Evolutionary conservation across 2,113 vertebrate genomes (phyloP).

Genomic region (Myxocyprinus asiaticus): DNA sequence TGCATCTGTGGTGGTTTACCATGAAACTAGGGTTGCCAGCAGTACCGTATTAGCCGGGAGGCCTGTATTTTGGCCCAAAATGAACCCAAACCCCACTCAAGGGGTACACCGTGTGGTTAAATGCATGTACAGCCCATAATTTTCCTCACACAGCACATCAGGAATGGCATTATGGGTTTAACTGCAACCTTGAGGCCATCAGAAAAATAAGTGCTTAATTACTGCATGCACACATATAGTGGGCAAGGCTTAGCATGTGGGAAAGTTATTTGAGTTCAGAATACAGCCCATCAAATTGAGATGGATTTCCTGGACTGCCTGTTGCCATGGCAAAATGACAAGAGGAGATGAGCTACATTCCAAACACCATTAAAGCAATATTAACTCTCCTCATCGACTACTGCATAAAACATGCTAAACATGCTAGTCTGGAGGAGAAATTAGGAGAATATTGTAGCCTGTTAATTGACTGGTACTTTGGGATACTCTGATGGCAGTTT

Average conservation of each 20-base stretch:
- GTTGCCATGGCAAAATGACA: conserved; percentile 44
- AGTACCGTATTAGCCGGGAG: too few relatives aligned
- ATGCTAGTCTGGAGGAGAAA: conserved; percentile 14
- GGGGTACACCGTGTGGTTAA: too few relatives aligned
- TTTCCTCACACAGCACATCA: conserved; percentile 11
- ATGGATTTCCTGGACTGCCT: conserved; percentile 35
- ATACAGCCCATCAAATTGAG: background rate
- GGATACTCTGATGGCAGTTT: background rate
- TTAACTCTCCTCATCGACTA: conserved; percentile 28
- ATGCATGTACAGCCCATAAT: background rate
- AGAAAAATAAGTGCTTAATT: conserved; percentile 42
- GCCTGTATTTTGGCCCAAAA: too few relatives aligned
- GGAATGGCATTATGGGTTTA: conserved; percentile 20
- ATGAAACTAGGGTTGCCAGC: too few relatives aligned
- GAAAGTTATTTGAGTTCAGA: conserved; percentile 5
- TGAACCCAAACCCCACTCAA: too few relatives aligned
- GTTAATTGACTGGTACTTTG: conserved; percentile 13
- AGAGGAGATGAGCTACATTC: conserved; percentile 26
- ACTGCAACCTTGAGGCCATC: conserved; percentile 25
- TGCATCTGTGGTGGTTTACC: background rate
- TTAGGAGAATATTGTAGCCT: conserved; percentile 14
- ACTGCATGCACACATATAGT: conserved; percentile 6
- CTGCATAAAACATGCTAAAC: background rate
- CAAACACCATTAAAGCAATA: conserved; percentile 41
- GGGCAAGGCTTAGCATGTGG: conserved; percentile 4